Conservation (phyloP, 2,113 vertebrate species). For the Gobio gobio region DNA sequence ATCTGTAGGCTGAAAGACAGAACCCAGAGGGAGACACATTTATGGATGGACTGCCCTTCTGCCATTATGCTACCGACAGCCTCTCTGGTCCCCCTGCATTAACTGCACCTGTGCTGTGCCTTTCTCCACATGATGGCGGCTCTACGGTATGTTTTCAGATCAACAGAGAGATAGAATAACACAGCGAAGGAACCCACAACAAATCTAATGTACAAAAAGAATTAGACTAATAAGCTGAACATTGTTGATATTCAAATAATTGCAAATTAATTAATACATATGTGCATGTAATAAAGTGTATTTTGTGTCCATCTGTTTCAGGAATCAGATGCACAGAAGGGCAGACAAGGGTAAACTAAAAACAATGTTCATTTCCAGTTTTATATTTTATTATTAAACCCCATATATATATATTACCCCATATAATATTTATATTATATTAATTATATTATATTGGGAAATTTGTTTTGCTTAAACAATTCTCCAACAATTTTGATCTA, state of each 20-base stretch:
- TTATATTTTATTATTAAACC: background rate
- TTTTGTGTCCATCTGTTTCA: constrained; percentile 61
- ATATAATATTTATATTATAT: background rate
- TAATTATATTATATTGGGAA: too few species aligned
- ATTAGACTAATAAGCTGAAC: background rate
- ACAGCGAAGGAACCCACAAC: too few species aligned
- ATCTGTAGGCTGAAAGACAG: constrained; percentile 52
- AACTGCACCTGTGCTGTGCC: constrained; percentile 56
- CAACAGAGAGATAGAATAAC: background rate
- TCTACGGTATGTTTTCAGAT: constrained; percentile 63
- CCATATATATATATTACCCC: background rate
- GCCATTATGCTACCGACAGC: constrained; percentile 66
- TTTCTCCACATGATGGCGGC: constrained; percentile 48
- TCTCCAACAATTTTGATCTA: too few species aligned
- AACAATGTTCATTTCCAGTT: background rate
- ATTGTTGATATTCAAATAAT: background rate
- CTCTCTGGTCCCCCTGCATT: constrained; percentile 66
- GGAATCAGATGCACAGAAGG: constrained; percentile 64
- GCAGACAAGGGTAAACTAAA: constrained; percentile 59
- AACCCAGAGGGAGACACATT: constrained; percentile 64
- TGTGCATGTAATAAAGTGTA: constrained; percentile 29
- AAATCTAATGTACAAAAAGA: too few species aligned
- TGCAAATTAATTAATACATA: background rate
- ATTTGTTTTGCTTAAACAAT: too few species aligned
- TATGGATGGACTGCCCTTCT: constrained; percentile 59